Evolutionary conservation across 1,140 invertebrate genomes (phyloP).

Genomic region (Popillia japonica): DNA sequence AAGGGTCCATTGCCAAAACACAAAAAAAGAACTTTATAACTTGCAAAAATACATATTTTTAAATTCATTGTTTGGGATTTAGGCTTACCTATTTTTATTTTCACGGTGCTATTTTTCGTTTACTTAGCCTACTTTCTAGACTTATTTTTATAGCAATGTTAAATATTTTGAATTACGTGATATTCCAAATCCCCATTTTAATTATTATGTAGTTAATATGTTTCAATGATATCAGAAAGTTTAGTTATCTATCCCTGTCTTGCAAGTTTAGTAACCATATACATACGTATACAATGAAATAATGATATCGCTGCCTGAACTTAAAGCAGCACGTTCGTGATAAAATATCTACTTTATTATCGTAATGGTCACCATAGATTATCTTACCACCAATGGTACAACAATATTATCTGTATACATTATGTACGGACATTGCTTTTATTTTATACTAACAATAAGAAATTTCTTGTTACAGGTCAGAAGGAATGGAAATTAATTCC

Average conservation of each 20-base stretch:
- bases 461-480: conserved; percentile 55
- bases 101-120: too few relatives aligned
- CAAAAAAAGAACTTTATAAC: too few relatives aligned
- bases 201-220: too few relatives aligned
- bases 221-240: too few relatives aligned
- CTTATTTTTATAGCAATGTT: too few relatives aligned
- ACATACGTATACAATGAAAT: neutral
- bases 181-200: too few relatives aligned
- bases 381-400: neutral
- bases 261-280: neutral
- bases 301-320: neutral
- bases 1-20: too few relatives aligned
- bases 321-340: neutral
- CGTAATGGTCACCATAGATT: neutral
- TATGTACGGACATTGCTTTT: neutral
- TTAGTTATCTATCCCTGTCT: neutral
- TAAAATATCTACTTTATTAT: neutral
- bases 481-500: conserved; percentile 58
- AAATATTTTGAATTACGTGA: too few relatives aligned
- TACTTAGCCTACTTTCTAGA: too few relatives aligned
- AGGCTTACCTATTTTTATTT: too few relatives aligned
- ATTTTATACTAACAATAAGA: conserved; percentile 30
- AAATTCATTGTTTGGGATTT: too few relatives aligned
- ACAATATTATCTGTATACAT: neutral
- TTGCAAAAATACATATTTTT: too few relatives aligned